A percentile compares a stretch with the other conserved stretches of the same genome.
phyloP scores from a whole-genome alignment of 2,797 vertebrate species.

The Typhlichthys eigenmanni region DNA sequence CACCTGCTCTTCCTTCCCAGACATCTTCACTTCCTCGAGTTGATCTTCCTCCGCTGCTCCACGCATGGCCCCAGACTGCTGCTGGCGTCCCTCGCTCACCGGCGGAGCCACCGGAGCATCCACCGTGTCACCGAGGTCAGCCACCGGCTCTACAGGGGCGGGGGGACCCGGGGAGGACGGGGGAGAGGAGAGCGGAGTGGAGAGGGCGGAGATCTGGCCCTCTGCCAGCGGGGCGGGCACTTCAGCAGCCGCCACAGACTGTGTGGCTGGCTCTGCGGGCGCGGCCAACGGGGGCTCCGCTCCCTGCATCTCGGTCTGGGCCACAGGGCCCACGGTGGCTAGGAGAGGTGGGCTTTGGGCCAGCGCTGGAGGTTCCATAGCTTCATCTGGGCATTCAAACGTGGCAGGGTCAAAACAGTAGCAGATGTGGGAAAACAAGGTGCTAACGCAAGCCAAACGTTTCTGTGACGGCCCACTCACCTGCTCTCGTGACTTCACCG shows the following conservation, averaged over 20 bases:
- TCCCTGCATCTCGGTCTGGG: slow-evolving; percentile 50
- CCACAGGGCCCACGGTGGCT: slow-evolving; percentile 37
- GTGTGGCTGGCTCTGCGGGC: slow-evolving; percentile 35
- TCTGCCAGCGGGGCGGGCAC: slow-evolving; percentile 57
- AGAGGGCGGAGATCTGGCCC: slow-evolving; percentile 47
- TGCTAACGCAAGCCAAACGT: background rate
- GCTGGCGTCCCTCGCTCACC: slow-evolving; percentile 51
- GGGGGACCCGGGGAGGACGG: slow-evolving; percentile 32
- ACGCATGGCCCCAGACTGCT: background rate
- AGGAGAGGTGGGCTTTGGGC: slow-evolving; percentile 56
- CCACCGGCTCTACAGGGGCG: slow-evolving; percentile 34
- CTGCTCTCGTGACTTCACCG: slow-evolving; percentile 86
- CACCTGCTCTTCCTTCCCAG: slow-evolving; percentile 46
- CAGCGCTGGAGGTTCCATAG: slow-evolving; percentile 33
- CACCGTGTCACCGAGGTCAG: slow-evolving; percentile 55
- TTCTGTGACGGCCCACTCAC: slow-evolving; percentile 53
- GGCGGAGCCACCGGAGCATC: slow-evolving; percentile 67
- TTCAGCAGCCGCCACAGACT: slow-evolving; percentile 50
- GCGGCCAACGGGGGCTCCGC: slow-evolving; percentile 30
- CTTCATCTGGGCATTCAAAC: slow-evolving; percentile 56
- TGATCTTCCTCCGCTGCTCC: slow-evolving; percentile 44
- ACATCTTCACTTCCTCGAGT: slow-evolving; percentile 34
- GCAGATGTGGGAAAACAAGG: background rate
- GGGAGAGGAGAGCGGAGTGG: slow-evolving; percentile 31
- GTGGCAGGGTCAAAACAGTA: background rate